Evolutionary conservation across 2,888 invertebrate genomes (phyloP).

Genomic region (Trisateles emortualis): DNA sequence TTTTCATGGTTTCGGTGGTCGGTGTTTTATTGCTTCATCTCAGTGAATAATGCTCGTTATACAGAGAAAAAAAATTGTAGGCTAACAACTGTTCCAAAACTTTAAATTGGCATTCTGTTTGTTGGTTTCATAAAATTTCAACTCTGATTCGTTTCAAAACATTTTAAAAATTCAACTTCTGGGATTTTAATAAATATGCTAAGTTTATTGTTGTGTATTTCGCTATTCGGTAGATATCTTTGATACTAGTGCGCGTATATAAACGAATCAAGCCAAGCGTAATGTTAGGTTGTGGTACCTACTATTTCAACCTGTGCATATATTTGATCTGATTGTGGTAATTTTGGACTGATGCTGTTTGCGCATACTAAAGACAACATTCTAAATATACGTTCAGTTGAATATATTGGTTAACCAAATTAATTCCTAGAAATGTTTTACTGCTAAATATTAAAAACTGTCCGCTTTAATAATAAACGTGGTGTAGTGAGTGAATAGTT

Average conservation of each 20-base stretch:
- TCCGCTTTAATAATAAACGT: too few relatives aligned
- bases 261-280: slow-evolving; percentile 18
- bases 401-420: background rate
- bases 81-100: slow-evolving; percentile 55
- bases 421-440: background rate
- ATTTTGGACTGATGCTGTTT: slow-evolving; percentile 11
- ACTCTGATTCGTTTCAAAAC: slow-evolving; percentile 46
- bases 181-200: slow-evolving; percentile 31
- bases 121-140: slow-evolving; percentile 38
- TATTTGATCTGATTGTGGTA: slow-evolving; percentile 18
- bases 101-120: slow-evolving; percentile 59
- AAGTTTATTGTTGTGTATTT: slow-evolving; percentile 24
- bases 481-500: too few relatives aligned
- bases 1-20: slow-evolving; percentile 44
- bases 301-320: slow-evolving; percentile 14
- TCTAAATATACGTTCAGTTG: background rate
- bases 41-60: slow-evolving; percentile 53
- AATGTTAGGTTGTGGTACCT: slow-evolving; percentile 25
- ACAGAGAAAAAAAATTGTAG: slow-evolving; percentile 44
- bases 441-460: too few relatives aligned
- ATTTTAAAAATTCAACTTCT: slow-evolving; percentile 20
- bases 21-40: slow-evolving; percentile 58
- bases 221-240: slow-evolving; percentile 17
- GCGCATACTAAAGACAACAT: slow-evolving; percentile 1
- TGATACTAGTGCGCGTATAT: slow-evolving; percentile 19